These are phyloP conservation scores for Indicator maculatus DNA, from an alignment of 2,113 vertebrate species.

Conservation along the genomic window DNA sequence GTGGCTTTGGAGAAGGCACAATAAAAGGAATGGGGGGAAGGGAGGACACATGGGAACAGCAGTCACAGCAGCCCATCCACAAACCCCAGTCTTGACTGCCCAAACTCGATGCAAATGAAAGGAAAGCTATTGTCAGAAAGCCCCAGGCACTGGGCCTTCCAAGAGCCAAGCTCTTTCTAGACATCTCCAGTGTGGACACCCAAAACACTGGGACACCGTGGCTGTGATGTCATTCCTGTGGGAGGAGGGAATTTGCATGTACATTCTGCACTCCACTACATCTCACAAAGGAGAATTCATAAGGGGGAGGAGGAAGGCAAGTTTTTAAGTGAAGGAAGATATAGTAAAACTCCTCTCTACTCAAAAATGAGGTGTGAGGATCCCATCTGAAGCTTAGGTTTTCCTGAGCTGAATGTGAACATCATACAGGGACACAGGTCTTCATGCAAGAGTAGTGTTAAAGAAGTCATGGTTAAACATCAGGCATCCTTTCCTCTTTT, in stretches of 20 bases:
- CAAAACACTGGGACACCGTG: neutral
- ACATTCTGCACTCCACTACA: rapidly evolving
- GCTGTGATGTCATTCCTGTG: neutral
- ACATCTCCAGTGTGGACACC: neutral
- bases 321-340: neutral
- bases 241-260: neutral
- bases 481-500: neutral
- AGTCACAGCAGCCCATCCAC: neutral
- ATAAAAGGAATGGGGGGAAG: neutral
- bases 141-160: neutral
- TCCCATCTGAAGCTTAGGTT: neutral
- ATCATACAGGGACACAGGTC: neutral
- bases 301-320: neutral
- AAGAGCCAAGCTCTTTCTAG: neutral
- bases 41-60: neutral
- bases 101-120: neutral
- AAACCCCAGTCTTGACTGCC: neutral
- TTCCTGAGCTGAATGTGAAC: neutral
- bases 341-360: neutral
- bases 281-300: neutral
- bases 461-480: neutral
- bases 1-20: neutral
- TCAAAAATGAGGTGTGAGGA: neutral
- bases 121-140: neutral
- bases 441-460: neutral